Evolutionary conservation across 2,113 vertebrate species (phyloP), one percentile per base, ranked within the genome.

Genomic region (Ifrita kowaldi): DNA sequence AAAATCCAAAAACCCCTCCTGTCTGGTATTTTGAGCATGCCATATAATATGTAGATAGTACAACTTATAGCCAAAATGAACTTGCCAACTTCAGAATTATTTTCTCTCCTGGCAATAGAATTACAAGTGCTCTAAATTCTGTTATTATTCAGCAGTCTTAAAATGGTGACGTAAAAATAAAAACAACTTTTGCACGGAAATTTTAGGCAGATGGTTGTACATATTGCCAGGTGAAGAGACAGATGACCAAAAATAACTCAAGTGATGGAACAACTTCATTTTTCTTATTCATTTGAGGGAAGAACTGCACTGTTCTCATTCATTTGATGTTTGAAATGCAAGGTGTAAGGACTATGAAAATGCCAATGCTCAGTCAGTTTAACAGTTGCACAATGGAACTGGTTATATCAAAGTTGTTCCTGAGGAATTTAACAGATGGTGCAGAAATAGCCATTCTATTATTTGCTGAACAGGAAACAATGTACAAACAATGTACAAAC

Each of bases 141-240:
- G 4, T 49, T 74, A 13, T 32, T 73, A n/a, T 64, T 74, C 20
- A 53, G 9, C 9, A 57, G 7, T 42, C 18, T 33, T 27, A 39
- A 81, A 73, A 89, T 5, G 1, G 2, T 30, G 20, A 46, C 12
- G 2, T 44, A 32, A 78, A 89, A 83, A 63, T 39, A 39, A 74
- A 59, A 49, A 1, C 33, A 95, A 16, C 15, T 87, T 64, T 94
- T 91, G 90, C 33, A 75, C 20, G 87, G 59, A 94, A 97, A 94
- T 92, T 67, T 87, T 90, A 63, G 68, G 71, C 91, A 97, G 46
- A 46, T 96, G 82, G 59, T 94, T 69, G 63, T 95, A 94, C 79
- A 82, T 94, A 91, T 74, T 96, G 70, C 56, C 64, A 87, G 53
- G 18, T 84, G 30, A 86, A 39, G 55, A 89, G 55, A 35, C 30